Conservation (phyloP, 2,888 invertebrate species). For the Amphimallon solstitiale region DNA sequence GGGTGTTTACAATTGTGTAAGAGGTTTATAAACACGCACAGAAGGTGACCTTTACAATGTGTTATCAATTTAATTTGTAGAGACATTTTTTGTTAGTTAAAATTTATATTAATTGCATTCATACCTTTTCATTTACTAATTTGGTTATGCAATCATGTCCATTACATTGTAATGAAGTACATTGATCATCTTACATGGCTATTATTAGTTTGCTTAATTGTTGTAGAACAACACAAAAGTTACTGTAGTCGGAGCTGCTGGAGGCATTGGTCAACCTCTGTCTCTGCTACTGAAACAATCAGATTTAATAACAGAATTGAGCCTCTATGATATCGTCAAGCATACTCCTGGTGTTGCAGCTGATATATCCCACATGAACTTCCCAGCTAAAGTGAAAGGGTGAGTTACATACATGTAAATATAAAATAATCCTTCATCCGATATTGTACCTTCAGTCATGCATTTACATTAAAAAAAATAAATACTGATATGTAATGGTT, state of each 20-base stretch:
- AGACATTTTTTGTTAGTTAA: background rate
- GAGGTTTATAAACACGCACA: background rate
- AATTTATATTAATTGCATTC: background rate
- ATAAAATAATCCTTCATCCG: too few species aligned
- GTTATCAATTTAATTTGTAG: slow-evolving; percentile 1
- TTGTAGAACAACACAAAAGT: slow-evolving; percentile 88
- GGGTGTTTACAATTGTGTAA: slow-evolving; percentile 1
- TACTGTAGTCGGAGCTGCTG: slow-evolving; percentile 94
- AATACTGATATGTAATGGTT: too few species aligned
- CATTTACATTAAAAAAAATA: too few species aligned
- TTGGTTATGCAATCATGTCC: slow-evolving; percentile 28
- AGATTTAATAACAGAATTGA: slow-evolving; percentile 83
- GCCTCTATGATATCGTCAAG: slow-evolving; percentile 89
- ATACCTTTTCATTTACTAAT: background rate
- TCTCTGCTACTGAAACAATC: slow-evolving; percentile 92
- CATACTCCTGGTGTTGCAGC: slow-evolving; percentile 96
- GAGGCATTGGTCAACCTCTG: slow-evolving; percentile 98
- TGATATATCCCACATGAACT: slow-evolving; percentile 96
- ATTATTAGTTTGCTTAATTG: slow-evolving; percentile 23
- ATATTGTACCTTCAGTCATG: too few species aligned
- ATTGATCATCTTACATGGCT: background rate
- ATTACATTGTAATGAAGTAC: background rate
- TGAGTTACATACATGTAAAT: slow-evolving; percentile 47
- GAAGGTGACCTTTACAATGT: slow-evolving; percentile 14
- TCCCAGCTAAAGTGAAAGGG: slow-evolving; percentile 81